Base-by-base conservation (phyloP, 1,140 invertebrate genomes). In the Zaprionus capensis region DNA sequence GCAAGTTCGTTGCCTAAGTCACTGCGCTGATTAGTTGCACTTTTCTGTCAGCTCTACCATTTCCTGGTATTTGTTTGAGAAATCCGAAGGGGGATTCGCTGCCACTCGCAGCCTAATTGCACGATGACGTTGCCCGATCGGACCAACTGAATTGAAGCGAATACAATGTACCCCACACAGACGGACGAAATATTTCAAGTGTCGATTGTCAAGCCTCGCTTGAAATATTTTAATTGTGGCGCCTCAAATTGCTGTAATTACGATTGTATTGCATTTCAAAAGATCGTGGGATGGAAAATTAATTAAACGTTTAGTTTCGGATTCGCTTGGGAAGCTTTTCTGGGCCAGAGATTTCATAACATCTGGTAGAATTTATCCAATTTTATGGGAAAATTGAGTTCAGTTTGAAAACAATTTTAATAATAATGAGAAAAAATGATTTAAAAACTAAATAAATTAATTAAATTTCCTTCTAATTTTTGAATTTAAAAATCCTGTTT, bases 31-130 rank as follows among this genome's bases (percentile, higher is more conserved):
- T 79, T 76, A 70, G 64, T 74, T 74, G 78, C 74, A 76, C 12
- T 51, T 63, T 58, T 76, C 68, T 36, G 20, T 24, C 55, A 57
- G 51, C 55, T 75, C 53, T 15, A 5, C 9, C 31, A 78, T 88
- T 87, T 87, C 84, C 83, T 88, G 73, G 63, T 66, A 88, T 81
- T 81, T 87, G 80, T 84, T 65, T 62, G 64, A 22, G 53, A 68
- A 79, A 73, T 55, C 46, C 28, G 20, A 49, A 46, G 41, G 12
- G 38, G 31, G 9, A 34, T 34, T 11, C 9, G 9, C 31, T 34
- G 31, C 34, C 5, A 59, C 57, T 34, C 12, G 28, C 14, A 34
- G 68, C 71, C 58, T 73, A 80, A 82, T 76, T 53, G 68, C 82
- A 31, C 49, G 57, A 84, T 84, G 82, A 85, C 75, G 73, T n/a